These are phyloP conservation scores for Plecotus auritus DNA, from an alignment of 2,113 vertebrate genomes.

Conservation along the genomic window DNA sequence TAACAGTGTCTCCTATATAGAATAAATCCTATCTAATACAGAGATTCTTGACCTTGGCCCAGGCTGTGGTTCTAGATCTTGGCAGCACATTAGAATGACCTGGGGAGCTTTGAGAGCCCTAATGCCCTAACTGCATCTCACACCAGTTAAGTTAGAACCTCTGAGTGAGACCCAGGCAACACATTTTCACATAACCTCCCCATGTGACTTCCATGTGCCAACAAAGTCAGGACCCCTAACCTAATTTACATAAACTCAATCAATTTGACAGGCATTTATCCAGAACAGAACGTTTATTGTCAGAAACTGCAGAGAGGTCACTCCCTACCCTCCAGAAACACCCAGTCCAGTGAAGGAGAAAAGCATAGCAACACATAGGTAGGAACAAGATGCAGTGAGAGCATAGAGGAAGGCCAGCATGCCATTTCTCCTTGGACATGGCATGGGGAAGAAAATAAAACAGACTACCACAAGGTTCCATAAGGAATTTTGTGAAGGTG, in stretches of 20 bases:
- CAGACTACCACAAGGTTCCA: not conserved
- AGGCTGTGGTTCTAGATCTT: not conserved
- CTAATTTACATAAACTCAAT: not conserved
- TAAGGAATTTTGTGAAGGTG: not conserved
- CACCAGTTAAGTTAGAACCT: not conserved
- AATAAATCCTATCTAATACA: not conserved
- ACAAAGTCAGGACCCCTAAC: not conserved
- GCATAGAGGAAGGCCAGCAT: accelerated
- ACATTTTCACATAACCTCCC: not conserved
- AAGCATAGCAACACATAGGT: not conserved
- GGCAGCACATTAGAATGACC: not conserved
- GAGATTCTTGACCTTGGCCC: not conserved
- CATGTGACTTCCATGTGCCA: not conserved
- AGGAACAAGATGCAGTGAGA: not conserved
- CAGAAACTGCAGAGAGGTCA: not conserved
- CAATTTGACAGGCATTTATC: not conserved
- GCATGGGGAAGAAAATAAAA: not conserved
- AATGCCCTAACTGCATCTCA: not conserved
- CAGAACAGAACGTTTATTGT: not conserved
- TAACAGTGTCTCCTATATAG: not conserved
- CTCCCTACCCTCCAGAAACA: not conserved
- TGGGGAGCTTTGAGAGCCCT: not conserved
- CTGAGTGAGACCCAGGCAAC: not conserved
- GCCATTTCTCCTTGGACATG: not conserved
- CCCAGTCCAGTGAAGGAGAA: not conserved